A percentile compares a stretch with the other conserved stretches of the same genome.
phyloP scores from a whole-genome alignment of 2,888 invertebrate genomes.

The Tachina lurida region DNA sequence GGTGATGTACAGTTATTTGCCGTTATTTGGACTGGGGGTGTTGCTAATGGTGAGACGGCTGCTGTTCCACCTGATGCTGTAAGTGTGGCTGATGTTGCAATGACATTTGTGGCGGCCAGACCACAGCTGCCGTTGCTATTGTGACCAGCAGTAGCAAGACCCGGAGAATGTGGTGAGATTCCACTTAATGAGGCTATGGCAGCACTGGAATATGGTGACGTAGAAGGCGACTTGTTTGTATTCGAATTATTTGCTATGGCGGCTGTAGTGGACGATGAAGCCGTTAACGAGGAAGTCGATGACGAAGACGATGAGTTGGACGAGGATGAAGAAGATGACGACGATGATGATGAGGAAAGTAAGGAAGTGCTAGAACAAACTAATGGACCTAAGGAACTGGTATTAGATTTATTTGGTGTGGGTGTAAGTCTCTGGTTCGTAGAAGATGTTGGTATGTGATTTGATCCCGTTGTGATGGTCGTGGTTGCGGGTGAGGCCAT shows the following conservation, averaged over 20 bases:
- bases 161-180: slow-evolving; percentile 67
- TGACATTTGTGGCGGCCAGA: slow-evolving; percentile 61
- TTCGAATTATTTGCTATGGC: slow-evolving; percentile 80
- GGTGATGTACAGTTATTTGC: slow-evolving; percentile 60
- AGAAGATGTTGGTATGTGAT: slow-evolving; percentile 68
- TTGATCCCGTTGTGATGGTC: slow-evolving; percentile 54
- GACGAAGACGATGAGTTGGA: slow-evolving; percentile 74
- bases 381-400: slow-evolving; percentile 47
- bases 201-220: slow-evolving; percentile 73
- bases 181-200: slow-evolving; percentile 72
- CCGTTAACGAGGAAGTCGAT: slow-evolving; percentile 77
- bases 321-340: slow-evolving; percentile 78
- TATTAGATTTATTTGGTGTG: slow-evolving; percentile 52
- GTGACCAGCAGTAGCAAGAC: slow-evolving; percentile 68
- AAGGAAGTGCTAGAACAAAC: slow-evolving; percentile 57
- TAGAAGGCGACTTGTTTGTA: slow-evolving; percentile 78
- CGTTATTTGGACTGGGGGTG: slow-evolving; percentile 9
- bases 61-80: slow-evolving; percentile 73
- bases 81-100: slow-evolving; percentile 72
- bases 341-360: slow-evolving; percentile 73
- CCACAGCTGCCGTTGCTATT: slow-evolving; percentile 74
- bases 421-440: slow-evolving; percentile 69
- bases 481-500: slow-evolving; percentile 71
- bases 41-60: slow-evolving; percentile 18
- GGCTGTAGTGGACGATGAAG: slow-evolving; percentile 79